Evolutionary conservation across 1,140 invertebrate species (phyloP), one percentile per base, ranked within the genome.

Genomic region (Olivierus martensii): DNA sequence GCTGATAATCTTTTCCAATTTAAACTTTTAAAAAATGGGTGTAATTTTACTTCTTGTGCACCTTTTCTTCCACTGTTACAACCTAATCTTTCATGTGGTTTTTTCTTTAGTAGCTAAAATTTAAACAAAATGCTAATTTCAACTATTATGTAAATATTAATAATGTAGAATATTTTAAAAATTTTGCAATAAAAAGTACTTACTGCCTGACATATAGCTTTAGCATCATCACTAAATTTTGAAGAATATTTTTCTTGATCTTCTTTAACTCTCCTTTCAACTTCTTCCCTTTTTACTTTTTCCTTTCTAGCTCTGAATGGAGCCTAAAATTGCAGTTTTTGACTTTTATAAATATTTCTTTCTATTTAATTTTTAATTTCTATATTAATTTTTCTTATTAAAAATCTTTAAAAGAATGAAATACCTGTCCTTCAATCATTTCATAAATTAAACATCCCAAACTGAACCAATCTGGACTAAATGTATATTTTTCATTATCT

Each of bases 381-480:
- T 14, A 28, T 6, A 28, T 28, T 28, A 28, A 28, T 28, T 28
- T 6, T 28, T 7, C 3, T 28, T 28, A 28, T 28, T 7, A 28
- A 46, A 36, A 14, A 36, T n/a, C 5, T 14, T 39, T 46, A 11
- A 18, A 22, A 46, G 41, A 43, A 22, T n/a, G n/a, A 19, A 59
- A 63, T 63, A 75, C 73, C 65, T 95, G 87, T 6, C 95, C 95
- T 71, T 98, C 94, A 61, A 99, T 95, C 95, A 99, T 99, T 73
- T 99, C 95, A 68, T 91, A 99, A 49, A 98, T 75, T 22, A 99
- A 77, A 71, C 94, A 98, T 4, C 95, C 95, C 65, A 98, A 89
- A 64, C 94, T 96, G 73, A 98, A 99, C 93, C 93, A 99, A 71
- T 99, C 95, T 5, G 94, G 93, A 57, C 89, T 93, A 68, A 90